Evolutionary conservation across 2,113 vertebrate genomes (phyloP).

Genomic region (Mirza zaza): DNA sequence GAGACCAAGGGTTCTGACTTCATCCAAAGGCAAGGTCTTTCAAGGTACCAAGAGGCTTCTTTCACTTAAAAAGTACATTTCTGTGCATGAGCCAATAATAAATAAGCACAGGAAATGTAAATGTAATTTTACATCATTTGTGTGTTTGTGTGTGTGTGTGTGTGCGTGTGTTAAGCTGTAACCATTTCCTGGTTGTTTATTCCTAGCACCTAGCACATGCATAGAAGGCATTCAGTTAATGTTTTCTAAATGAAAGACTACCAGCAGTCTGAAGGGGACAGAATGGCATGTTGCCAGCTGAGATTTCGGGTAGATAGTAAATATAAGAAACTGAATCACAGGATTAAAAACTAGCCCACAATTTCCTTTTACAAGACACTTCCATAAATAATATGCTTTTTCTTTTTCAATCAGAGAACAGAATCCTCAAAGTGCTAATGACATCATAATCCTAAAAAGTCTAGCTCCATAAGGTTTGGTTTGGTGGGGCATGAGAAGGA

Average conservation of each 20-base stretch:
- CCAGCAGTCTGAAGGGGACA: background rate
- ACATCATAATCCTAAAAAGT: background rate
- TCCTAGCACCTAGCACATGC: background rate
- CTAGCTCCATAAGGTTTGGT: background rate
- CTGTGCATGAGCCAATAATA: background rate
- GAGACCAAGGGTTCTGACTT: background rate
- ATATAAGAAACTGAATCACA: background rate
- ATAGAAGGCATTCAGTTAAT: background rate
- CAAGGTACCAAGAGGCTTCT: background rate
- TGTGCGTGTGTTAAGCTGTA: background rate
- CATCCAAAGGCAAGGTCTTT: background rate
- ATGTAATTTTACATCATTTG: background rate
- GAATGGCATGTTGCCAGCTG: background rate
- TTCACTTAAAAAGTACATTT: conserved; percentile 30
- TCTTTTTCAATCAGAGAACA: conserved; percentile 25
- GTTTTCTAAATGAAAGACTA: conserved; percentile 37
- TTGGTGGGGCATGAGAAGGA: background rate
- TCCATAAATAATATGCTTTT: background rate
- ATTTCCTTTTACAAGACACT: conserved; percentile 45
- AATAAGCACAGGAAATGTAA: background rate
- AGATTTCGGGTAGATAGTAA: background rate
- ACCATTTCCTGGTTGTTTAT: background rate
- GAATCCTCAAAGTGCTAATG: conserved; percentile 23
- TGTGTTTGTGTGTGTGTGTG: background rate
- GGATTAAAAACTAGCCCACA: conserved; percentile 42